A percentile compares a stretch with the other conserved stretches of the same genome.
Evolutionary conservation across 2,113 vertebrate genomes (phyloP).

Genomic region (crab-eating macaque (Macaca fascicularis)): DNA sequence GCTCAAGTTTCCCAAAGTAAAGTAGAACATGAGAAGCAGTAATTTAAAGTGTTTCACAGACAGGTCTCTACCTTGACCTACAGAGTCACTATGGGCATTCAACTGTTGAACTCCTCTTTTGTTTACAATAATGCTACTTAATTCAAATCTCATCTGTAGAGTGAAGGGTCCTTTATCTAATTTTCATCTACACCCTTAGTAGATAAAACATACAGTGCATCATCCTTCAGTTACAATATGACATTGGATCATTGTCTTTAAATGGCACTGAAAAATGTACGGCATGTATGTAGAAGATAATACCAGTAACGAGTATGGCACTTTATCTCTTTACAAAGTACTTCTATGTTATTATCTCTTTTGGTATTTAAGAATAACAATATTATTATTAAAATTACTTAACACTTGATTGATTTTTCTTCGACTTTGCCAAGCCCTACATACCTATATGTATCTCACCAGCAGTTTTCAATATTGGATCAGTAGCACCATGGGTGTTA

Average conservation of each 20-base stretch:
- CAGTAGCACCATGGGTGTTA: not conserved
- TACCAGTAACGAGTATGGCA: not conserved
- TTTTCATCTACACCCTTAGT: not conserved
- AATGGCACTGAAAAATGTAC: not conserved
- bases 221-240: not conserved
- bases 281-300: not conserved
- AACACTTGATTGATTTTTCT: not conserved
- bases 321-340: not conserved
- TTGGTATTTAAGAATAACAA: not conserved
- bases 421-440: not conserved
- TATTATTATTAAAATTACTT: not conserved
- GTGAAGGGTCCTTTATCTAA: not conserved
- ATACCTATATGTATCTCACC: not conserved
- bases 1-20: slow-evolving; percentile 20
- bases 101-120: not conserved
- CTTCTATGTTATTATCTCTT: not conserved
- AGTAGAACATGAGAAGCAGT: slow-evolving; percentile 17
- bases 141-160: slow-evolving; percentile 34
- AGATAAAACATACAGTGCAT: not conserved
- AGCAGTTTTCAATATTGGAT: not conserved
- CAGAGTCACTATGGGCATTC: not conserved
- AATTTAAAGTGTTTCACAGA: slow-evolving; percentile 40
- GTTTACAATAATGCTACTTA: slow-evolving; percentile 37
- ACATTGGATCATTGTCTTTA: not conserved
- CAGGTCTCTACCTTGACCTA: not conserved